Evolutionary conservation across 2,113 vertebrate genomes (phyloP), one percentile per base, ranked within the genome.

Genomic region (Pseudolaguvia tuberculata): DNA sequence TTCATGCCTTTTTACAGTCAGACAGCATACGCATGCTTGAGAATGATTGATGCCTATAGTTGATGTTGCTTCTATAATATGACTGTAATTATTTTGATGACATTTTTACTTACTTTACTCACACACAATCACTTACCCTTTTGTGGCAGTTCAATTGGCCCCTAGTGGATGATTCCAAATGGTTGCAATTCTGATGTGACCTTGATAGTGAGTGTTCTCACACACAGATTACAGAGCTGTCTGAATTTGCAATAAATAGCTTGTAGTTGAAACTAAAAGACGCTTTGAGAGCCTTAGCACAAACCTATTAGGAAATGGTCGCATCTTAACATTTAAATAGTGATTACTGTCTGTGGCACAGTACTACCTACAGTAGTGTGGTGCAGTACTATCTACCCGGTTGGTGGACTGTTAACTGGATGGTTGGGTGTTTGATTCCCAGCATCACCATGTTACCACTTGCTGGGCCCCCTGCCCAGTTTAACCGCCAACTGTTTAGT

Each of bases 191-290:
- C 58, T 21, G 14, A n/a, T 29, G 50, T 69, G 47, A 81, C 75
- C 73, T 71, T 55, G 74, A 31, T 70, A 84, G 81, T 77, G 77
- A 84, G 81, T 77, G 77, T 80, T 85, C 68, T 82, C 69, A 11
- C 2, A 10, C 78, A 87, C 88, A 81, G 88, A 89, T 86, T 23
- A 63, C 12, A 78, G 58, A 77, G 80, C 81, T n/a, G 84, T 87
- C 85, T 85, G 81, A 84, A 81, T 80, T 79, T 83, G 78, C 47
- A 81, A 85, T 89, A 87, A 83, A 88, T 89, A 84, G 87, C 77
- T 78, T 72, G 82, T 74, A 84, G 84, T 79, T 72, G 72, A 81
- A 84, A 79, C 73, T 74, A 71, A 56, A 52, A 73, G 55, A 62
- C 72, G 61, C 50, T 10, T 45, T 72, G 70, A 68, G 39, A 50